Base-by-base conservation (phyloP, 2,888 invertebrate species). In the Dysmachus trigonus region DNA sequence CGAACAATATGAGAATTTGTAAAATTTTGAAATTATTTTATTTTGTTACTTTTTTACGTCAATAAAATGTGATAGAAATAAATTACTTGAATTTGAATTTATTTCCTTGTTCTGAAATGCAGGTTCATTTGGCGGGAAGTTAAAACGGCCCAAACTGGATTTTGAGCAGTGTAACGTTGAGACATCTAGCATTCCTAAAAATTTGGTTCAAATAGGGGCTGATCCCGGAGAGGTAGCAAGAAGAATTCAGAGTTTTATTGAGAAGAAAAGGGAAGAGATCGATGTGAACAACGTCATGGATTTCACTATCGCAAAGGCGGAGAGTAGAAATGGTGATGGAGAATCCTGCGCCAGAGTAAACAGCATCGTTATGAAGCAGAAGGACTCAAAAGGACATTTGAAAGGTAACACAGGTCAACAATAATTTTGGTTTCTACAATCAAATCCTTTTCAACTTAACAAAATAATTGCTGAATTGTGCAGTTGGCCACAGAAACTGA, bases 381-480 rank as follows among this genome's bases (percentile, higher is more conserved):
- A 94, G 88, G 96, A 95, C 90, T 95, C 95, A 0, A 96, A 95
- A 90, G 95, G 96, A 88, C 97, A 96, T 92, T 93, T 97, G 86
- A 95, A 95, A 94, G 95, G 97, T 96, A 92, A n/a, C n/a, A n/a
- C n/a, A n/a, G n/a, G n/a, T n/a, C n/a, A n/a, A n/a, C n/a, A n/a
- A n/a, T n/a, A n/a, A n/a, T n/a, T n/a, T n/a, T n/a, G n/a, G n/a
- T n/a, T n/a, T n/a, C n/a, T n/a, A n/a, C n/a, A n/a, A n/a, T n/a
- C n/a, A n/a, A n/a, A n/a, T n/a, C n/a, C n/a, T n/a, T n/a, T n/a
- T n/a, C n/a, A n/a, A n/a, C n/a, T n/a, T n/a, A n/a, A n/a, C n/a
- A n/a, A n/a, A n/a, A n/a, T n/a, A n/a, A n/a, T n/a, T n/a, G n/a
- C n/a, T n/a, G n/a, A n/a, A n/a, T n/a, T n/a, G n/a, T n/a, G n/a